A percentile compares a stretch with the other conserved stretches of the same genome.
Evolutionary conservation across 2,888 invertebrate species (phyloP).

Genomic region (Caenorhabditis wallacei): DNA sequence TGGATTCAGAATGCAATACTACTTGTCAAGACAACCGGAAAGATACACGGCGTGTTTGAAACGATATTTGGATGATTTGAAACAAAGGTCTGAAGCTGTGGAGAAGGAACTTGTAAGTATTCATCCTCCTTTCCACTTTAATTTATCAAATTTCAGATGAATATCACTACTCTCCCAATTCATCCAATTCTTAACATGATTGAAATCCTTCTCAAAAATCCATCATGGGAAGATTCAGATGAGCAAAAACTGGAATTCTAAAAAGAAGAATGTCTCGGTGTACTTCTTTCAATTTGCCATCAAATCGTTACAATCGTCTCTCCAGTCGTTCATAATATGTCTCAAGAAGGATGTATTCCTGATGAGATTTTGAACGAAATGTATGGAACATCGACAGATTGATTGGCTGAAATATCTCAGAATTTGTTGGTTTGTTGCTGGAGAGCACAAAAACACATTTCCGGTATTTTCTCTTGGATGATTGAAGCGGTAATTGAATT

Average conservation of each 20-base stretch:
- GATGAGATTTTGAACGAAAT: slow-evolving; percentile 46
- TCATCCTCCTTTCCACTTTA: not conserved
- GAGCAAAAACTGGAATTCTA: slow-evolving; percentile 10
- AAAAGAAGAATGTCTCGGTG: slow-evolving; percentile 7
- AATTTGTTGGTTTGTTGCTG: slow-evolving; percentile 93
- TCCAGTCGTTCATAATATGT: slow-evolving; percentile 90
- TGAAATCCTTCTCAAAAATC: slow-evolving; percentile 59
- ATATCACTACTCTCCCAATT: slow-evolving; percentile 57
- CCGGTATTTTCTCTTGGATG: slow-evolving; percentile 84
- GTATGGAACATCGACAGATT: slow-evolving; percentile 1
- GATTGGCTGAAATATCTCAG: slow-evolving; percentile 85
- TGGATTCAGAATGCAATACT: slow-evolving; percentile 66
- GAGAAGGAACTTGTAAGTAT: slow-evolving; percentile 36
- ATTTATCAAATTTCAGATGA: slow-evolving; percentile 33
- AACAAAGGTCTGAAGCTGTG: not conserved
- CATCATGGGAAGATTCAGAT: not conserved
- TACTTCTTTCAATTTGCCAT: slow-evolving; percentile 51
- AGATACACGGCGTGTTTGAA: slow-evolving; percentile 29
- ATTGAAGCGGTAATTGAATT: slow-evolving; percentile 69
- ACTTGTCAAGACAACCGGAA: slow-evolving; percentile 38
- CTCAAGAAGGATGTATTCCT: slow-evolving; percentile 91
- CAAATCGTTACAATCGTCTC: slow-evolving; percentile 63
- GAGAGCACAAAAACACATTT: slow-evolving; percentile 93
- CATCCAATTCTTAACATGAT: slow-evolving; percentile 69
- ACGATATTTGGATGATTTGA: slow-evolving; percentile 20